Evolutionary conservation across 2,888 invertebrate species (phyloP).

Genomic region (Philonicus albiceps): DNA sequence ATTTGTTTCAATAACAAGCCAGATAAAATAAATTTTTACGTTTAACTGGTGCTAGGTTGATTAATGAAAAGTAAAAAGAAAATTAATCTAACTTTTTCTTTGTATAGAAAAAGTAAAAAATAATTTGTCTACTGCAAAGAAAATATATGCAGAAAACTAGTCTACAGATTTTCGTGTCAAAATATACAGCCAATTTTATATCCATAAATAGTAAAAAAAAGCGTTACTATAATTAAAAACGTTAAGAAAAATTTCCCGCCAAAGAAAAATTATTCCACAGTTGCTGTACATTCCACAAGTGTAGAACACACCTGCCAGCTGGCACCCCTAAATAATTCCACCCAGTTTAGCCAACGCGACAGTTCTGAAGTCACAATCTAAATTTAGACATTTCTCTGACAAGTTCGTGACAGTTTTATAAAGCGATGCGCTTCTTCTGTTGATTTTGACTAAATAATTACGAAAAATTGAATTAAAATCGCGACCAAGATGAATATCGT

Average conservation of each 20-base stretch:
- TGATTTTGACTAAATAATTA: constrained; percentile 38
- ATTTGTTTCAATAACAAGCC: no score
- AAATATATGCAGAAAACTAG: no score
- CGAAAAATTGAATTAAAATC: constrained; percentile 17
- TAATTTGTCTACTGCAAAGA: no score
- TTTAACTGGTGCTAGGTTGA: no score
- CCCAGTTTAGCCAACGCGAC: not conserved
- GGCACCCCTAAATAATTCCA: not conserved
- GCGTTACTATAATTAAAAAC: not conserved
- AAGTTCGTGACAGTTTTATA: constrained; percentile 3
- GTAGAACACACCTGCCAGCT: not conserved
- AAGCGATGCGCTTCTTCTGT: constrained; percentile 28
- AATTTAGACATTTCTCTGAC: constrained; percentile 42
- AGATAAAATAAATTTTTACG: no score
- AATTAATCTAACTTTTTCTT: no score
- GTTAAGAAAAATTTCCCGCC: not conserved
- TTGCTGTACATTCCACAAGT: not conserved
- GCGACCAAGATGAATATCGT: constrained; percentile 53
- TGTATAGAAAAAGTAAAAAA: no score
- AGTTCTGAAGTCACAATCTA: constrained; percentile 32
- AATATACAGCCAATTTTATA: no score
- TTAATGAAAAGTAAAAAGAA: no score
- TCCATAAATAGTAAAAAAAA: not conserved
- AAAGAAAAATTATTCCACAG: not conserved
- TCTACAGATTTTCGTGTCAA: no score